Evolutionary conservation across 2,797 vertebrate genomes (phyloP).

Genomic region (Pteropus rufus): DNA sequence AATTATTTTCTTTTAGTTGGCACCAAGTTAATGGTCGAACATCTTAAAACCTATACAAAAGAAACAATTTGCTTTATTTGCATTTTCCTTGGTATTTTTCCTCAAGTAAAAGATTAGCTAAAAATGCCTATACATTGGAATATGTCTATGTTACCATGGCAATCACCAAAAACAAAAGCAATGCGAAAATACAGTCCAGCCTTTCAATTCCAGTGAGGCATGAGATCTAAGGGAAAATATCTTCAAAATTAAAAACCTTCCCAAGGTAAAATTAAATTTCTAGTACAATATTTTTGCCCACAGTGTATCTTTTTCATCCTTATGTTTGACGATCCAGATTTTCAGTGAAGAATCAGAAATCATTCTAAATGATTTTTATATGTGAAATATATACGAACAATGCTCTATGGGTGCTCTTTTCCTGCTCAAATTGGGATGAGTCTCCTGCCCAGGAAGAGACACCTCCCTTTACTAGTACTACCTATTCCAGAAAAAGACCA

Average conservation of each 20-base stretch:
- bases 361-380: not conserved
- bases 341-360: not conserved
- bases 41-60: conserved; percentile 21
- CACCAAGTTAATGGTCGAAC: not conserved
- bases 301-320: not conserved
- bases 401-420: not conserved
- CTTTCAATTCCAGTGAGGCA: conserved; percentile 49
- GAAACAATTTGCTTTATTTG: conserved; percentile 44
- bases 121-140: conserved; percentile 65
- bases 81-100: conserved; percentile 25
- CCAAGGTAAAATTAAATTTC: not conserved
- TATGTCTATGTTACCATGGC: conserved; percentile 73
- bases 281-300: not conserved
- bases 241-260: conserved; percentile 48
- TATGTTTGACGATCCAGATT: not conserved
- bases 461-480: no score
- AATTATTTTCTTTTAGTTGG: conserved; percentile 40
- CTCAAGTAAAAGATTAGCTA: conserved; percentile 65
- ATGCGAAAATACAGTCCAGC: not conserved
- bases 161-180: conserved; percentile 73
- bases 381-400: not conserved
- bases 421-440: not conserved
- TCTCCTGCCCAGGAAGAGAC: not conserved
- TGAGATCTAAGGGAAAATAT: conserved; percentile 53
- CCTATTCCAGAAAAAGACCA: not conserved